phyloP scores from a whole-genome alignment of 2,113 vertebrate genomes.

The Nycticorax nycticorax region DNA sequence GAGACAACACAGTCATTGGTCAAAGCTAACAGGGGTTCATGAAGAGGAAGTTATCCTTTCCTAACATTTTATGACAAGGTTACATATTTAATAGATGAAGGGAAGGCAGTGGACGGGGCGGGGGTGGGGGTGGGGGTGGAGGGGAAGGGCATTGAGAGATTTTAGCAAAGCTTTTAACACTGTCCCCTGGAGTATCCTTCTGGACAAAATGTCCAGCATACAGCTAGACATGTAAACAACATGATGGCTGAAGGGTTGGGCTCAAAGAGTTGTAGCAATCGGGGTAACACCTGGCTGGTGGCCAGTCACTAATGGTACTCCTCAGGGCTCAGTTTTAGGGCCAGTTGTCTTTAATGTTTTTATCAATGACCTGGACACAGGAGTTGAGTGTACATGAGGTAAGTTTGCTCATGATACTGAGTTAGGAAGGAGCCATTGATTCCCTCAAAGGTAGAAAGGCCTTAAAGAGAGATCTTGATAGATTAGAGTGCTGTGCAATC shows the following conservation, averaged over 20 bases:
- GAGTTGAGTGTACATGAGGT: neutral
- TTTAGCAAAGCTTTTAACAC: neutral
- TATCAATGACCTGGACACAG: neutral
- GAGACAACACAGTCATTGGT: neutral
- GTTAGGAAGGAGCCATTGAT: neutral
- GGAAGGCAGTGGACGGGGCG: accelerated
- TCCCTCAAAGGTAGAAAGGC: accelerated
- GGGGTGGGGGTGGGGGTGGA: too few species aligned
- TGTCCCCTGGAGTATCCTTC: neutral
- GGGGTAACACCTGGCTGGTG: accelerated
- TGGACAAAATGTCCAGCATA: neutral
- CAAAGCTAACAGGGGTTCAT: neutral
- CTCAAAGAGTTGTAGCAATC: neutral
- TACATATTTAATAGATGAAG: neutral
- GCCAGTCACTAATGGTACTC: neutral
- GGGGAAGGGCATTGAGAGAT: neutral
- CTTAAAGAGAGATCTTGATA: neutral
- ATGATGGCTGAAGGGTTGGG: accelerated
- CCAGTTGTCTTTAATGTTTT: neutral
- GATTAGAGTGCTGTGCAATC: neutral
- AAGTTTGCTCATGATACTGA: neutral
- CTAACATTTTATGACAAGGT: neutral
- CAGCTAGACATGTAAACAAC: neutral
- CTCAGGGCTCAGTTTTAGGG: neutral
- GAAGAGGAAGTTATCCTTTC: neutral